A percentile compares a stretch with the other conserved stretches of the same genome.
These are phyloP conservation scores for Xestoiulus laeticollis DNA, from an alignment of 2,888 invertebrate species.

Conservation along the genomic window DNA sequence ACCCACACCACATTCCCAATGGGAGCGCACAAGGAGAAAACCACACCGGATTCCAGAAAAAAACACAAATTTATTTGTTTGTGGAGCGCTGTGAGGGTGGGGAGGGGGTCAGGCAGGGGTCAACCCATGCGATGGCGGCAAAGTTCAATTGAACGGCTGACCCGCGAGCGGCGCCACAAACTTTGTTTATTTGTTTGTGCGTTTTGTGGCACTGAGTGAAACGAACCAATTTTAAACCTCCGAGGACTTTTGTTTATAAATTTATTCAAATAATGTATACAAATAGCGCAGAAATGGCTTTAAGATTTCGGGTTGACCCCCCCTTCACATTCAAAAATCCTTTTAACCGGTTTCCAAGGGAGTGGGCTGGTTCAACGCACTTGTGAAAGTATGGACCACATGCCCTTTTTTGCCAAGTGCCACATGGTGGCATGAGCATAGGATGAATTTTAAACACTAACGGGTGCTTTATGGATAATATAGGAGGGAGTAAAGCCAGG, in stretches of 20 bases:
- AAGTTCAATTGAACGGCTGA: slow-evolving; percentile 46
- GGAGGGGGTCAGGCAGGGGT: not conserved
- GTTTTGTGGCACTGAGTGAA: slow-evolving; percentile 1
- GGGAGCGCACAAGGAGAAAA: not conserved
- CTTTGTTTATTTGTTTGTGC: slow-evolving; percentile 47
- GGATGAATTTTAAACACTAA: not conserved
- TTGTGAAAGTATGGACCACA: not conserved
- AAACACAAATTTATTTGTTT: not conserved
- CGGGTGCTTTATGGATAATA: not conserved
- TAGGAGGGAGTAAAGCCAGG: not conserved
- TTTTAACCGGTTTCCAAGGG: not conserved
- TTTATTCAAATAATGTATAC: slow-evolving; percentile 41
- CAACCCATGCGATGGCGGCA: not conserved
- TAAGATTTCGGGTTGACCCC: not conserved
- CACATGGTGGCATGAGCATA: not conserved
- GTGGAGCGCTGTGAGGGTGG: not conserved
- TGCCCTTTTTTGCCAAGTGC: not conserved
- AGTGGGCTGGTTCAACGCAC: not conserved
- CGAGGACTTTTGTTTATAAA: slow-evolving; percentile 30
- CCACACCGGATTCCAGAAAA: not conserved
- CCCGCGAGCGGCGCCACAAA: slow-evolving; percentile 48
- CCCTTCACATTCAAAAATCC: not conserved
- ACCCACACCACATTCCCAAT: not conserved
- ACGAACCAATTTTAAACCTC: slow-evolving; percentile 34
- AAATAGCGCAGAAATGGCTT: slow-evolving; percentile 35